phyloP scores from a whole-genome alignment of 2,797 vertebrate genomes.

The Peromyscus attwateri region DNA sequence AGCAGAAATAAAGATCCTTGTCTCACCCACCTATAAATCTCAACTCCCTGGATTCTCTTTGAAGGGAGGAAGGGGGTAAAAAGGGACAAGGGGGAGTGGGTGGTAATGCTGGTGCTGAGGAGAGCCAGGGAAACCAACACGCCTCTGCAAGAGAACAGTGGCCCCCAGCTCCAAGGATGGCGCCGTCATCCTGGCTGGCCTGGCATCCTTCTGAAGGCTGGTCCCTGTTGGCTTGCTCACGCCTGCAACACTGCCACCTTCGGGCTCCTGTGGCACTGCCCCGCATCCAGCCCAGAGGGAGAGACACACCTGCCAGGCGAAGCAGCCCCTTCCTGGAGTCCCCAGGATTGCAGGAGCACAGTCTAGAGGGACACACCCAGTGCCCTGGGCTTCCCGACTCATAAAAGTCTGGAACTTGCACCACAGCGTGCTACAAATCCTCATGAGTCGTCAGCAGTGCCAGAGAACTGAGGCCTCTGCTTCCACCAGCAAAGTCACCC shows the following conservation, averaged over 20 bases:
- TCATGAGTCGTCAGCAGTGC: neutral
- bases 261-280: neutral
- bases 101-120: neutral
- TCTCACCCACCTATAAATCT: conserved; percentile 80
- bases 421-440: neutral
- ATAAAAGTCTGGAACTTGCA: neutral
- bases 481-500: neutral
- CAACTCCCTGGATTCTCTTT: conserved; percentile 63
- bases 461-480: neutral
- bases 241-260: neutral
- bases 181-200: neutral
- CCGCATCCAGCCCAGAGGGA: neutral
- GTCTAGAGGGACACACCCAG: neutral
- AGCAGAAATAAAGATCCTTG: conserved; percentile 79
- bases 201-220: neutral
- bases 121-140: neutral
- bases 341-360: neutral
- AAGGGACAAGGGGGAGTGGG: conserved; percentile 48
- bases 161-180: neutral
- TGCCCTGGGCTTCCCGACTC: neutral
- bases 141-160: neutral
- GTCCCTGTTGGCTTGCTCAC: neutral
- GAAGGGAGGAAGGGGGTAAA: conserved; percentile 66
- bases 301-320: neutral
- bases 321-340: neutral